phyloP scores from a whole-genome alignment of 2,113 vertebrate genomes.

The Cygnus buccinator region DNA sequence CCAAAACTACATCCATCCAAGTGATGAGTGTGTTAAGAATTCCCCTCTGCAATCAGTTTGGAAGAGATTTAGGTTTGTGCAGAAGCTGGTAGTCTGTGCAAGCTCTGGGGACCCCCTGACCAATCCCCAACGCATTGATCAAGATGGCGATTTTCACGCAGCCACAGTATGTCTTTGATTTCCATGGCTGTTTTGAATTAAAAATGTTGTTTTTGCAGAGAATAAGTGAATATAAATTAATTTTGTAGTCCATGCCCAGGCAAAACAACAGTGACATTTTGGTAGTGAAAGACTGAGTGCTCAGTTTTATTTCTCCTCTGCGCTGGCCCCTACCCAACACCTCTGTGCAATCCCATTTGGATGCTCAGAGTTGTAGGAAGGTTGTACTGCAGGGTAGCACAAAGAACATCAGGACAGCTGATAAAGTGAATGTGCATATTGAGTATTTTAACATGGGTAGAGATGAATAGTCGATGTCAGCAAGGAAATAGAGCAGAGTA shows the following conservation, averaged over 20 bases:
- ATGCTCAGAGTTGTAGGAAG: background rate
- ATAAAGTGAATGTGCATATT: background rate
- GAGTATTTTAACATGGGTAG: background rate
- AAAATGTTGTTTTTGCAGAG: background rate
- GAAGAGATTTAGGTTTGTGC: too few species aligned
- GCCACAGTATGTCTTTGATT: background rate
- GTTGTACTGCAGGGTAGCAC: background rate
- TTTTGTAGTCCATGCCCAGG: background rate
- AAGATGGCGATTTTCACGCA: rapidly evolving
- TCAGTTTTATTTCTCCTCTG: background rate
- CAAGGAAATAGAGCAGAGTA: background rate
- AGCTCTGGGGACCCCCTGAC: background rate
- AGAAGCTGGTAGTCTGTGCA: background rate
- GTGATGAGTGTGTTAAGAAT: background rate
- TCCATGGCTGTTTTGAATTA: background rate
- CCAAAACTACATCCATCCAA: background rate
- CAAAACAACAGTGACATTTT: background rate
- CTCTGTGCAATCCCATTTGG: rapidly evolving
- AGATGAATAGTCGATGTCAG: background rate
- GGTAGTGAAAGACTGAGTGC: rapidly evolving
- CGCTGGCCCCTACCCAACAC: rapidly evolving
- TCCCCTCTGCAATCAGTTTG: background rate
- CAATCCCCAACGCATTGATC: too few species aligned
- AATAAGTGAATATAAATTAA: background rate
- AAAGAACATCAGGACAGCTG: background rate